Percentiles rank a stretch among this genome's conserved stretches.
Evolutionary conservation across 2,888 invertebrate genomes (phyloP).

Genomic region (Neria commutata): DNA sequence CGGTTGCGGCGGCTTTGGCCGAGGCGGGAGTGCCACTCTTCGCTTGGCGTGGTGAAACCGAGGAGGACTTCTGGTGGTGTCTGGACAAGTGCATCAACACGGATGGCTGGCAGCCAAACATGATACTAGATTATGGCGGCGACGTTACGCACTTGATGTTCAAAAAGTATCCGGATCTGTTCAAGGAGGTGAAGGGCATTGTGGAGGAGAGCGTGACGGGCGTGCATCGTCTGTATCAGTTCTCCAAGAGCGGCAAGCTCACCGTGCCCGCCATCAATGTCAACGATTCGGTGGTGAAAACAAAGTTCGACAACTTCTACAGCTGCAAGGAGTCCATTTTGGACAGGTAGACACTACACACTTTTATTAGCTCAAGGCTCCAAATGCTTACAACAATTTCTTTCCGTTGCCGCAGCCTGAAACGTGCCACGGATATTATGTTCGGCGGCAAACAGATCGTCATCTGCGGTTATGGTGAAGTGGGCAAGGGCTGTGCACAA

Average conservation of each 20-base stretch:
- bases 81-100: slow-evolving; percentile 90
- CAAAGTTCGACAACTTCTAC: slow-evolving; percentile 95
- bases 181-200: slow-evolving; percentile 91
- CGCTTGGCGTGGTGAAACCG: slow-evolving; percentile 95
- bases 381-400: background rate
- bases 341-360: slow-evolving; percentile 68
- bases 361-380: background rate
- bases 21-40: slow-evolving; percentile 87
- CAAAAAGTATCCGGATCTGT: slow-evolving; percentile 90
- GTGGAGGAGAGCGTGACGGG: slow-evolving; percentile 97
- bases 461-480: slow-evolving; percentile 95
- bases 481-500: slow-evolving; percentile 95
- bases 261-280: slow-evolving; percentile 53
- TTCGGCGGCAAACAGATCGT: slow-evolving; percentile 95
- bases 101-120: slow-evolving; percentile 93
- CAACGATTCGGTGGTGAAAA: slow-evolving; percentile 91
- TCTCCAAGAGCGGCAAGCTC: slow-evolving; percentile 50
- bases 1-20: slow-evolving; percentile 93
- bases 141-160: slow-evolving; percentile 95
- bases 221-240: slow-evolving; percentile 84
- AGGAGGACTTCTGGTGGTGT: slow-evolving; percentile 99
- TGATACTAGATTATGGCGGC: slow-evolving; percentile 96
- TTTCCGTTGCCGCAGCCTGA: slow-evolving; percentile 55
- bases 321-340: slow-evolving; percentile 90
- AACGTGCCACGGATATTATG: slow-evolving; percentile 77